These are phyloP conservation scores for Xenopus petersii DNA, from an alignment of 2,797 vertebrate genomes.

Conservation along the genomic window DNA sequence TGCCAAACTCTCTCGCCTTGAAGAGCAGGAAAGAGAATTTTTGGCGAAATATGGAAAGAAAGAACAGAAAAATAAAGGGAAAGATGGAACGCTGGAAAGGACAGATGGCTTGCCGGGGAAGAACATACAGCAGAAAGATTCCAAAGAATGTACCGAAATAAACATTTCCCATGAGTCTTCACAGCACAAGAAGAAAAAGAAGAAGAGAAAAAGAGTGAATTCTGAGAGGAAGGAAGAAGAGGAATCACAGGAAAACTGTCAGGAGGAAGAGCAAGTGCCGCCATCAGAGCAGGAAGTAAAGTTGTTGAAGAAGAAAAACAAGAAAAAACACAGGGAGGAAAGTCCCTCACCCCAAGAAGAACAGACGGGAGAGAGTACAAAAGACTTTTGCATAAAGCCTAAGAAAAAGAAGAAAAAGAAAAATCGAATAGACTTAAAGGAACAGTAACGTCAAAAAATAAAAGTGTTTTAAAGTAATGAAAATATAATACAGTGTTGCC, in stretches of 20 bases:
- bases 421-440: neutral
- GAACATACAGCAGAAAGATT: slow-evolving; percentile 3
- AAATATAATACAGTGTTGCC: too few relatives aligned
- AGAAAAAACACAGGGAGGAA: neutral
- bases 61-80: slow-evolving; percentile 45
- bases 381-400: neutral
- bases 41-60: slow-evolving; percentile 68
- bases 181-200: slow-evolving; percentile 43
- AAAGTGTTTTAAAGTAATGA: too few relatives aligned
- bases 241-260: rapidly evolving
- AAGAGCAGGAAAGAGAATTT: slow-evolving; percentile 88
- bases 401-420: slow-evolving; percentile 43
- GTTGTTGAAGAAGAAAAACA: neutral
- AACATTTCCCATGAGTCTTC: neutral
- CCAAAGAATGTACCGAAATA: neutral
- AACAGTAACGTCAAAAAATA: too few relatives aligned
- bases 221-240: neutral
- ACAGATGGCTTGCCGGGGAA: neutral
- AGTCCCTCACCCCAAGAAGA: slow-evolving; percentile 11
- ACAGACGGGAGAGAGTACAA: rapidly evolving
- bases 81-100: too few relatives aligned
- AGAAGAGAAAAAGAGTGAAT: neutral
- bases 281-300: neutral
- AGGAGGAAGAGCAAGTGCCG: slow-evolving; percentile 11
- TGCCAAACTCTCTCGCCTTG: slow-evolving; percentile 85